These are phyloP conservation scores for Melitaea athalia DNA, from an alignment of 2,888 invertebrate genomes.

Conservation along the genomic window DNA sequence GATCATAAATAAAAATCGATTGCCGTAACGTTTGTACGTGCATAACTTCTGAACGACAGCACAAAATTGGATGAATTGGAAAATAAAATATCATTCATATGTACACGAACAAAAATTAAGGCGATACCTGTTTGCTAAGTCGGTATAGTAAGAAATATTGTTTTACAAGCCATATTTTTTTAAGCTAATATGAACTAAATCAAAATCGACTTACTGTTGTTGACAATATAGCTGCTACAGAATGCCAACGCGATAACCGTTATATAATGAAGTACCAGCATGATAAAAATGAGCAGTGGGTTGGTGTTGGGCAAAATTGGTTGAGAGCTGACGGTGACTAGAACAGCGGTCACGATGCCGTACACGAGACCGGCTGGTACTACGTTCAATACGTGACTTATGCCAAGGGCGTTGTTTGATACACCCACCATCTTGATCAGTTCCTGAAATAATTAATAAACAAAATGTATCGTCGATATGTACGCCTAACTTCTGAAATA, in stretches of 20 bases:
- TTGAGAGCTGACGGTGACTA: conserved; percentile 58
- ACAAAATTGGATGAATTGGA: no score
- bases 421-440: conserved; percentile 91
- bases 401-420: conserved; percentile 83
- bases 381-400: conserved; percentile 86
- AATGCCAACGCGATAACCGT: conserved; percentile 84
- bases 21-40: no score
- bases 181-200: no score
- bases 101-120: no score
- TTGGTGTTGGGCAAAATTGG: conserved; percentile 80
- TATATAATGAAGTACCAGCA: conserved; percentile 83
- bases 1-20: no score
- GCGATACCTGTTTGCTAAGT: no score
- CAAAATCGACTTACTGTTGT: conserved; percentile 76
- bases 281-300: conserved; percentile 79
- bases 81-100: no score
- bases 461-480: no score
- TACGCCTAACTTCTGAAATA: background rate
- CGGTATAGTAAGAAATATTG: no score
- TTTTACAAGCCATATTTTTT: no score
- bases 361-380: conserved; percentile 81
- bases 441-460: conserved; percentile 75
- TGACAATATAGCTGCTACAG: conserved; percentile 83
- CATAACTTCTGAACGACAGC: no score
- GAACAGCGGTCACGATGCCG: conserved; percentile 59